Conservation (phyloP, 2,113 vertebrate genomes). For the Piaya cayana region DNA sequence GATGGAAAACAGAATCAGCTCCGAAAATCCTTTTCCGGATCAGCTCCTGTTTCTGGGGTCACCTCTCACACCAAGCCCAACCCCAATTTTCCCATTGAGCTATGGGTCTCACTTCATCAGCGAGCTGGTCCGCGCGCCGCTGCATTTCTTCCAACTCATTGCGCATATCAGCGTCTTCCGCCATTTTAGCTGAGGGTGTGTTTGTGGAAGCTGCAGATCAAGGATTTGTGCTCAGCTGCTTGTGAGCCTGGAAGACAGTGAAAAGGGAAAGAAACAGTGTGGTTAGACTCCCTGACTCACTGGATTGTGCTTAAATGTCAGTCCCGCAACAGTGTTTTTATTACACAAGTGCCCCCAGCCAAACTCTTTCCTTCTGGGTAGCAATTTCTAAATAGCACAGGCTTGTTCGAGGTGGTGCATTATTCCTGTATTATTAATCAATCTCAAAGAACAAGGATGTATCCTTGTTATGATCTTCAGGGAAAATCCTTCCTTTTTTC, state of each 20-base stretch:
- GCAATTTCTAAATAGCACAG: not conserved
- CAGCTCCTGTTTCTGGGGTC: not conserved
- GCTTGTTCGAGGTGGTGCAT: constrained; percentile 1
- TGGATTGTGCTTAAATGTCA: not conserved
- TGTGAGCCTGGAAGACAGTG: constrained; percentile 67
- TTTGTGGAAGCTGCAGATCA: constrained; percentile 71
- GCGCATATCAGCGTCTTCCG: constrained; percentile 97
- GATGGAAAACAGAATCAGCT: not conserved
- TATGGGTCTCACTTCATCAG: constrained; percentile 87
- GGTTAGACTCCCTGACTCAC: not conserved
- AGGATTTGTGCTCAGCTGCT: constrained; percentile 59
- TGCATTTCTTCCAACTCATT: constrained; percentile 99
- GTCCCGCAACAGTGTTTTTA: not conserved
- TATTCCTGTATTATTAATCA: not conserved
- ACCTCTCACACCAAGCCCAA: not conserved
- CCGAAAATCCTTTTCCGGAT: not conserved
- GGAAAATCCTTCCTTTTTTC: constrained; percentile 4
- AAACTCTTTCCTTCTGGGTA: not conserved
- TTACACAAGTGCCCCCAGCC: not conserved
- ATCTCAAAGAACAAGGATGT: not conserved
- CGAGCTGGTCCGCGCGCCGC: constrained; percentile 95
- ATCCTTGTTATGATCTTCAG: not conserved
- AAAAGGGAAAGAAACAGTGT: constrained; percentile 12
- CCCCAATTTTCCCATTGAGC: not conserved
- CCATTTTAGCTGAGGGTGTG: constrained; percentile 85